Percentiles rank a stretch among this genome's conserved stretches.
Evolutionary conservation across 2,113 vertebrate genomes (phyloP).

Genomic region (Catagonus wagneri): DNA sequence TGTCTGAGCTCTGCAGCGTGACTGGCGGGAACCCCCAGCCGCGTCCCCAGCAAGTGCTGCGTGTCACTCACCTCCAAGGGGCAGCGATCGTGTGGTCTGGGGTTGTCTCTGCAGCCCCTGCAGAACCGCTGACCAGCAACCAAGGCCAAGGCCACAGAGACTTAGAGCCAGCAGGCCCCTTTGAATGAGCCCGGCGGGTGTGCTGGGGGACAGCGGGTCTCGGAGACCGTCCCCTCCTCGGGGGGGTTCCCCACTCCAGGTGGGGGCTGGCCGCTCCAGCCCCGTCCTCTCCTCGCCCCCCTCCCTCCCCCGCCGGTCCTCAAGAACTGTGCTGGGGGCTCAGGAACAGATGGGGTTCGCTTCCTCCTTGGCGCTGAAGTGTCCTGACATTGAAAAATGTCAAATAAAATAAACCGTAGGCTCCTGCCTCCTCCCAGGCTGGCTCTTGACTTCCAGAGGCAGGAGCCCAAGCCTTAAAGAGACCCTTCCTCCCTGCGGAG

Average conservation of each 20-base stretch:
- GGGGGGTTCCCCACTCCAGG: neutral
- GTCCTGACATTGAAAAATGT: conserved; percentile 77
- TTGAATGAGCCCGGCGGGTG: neutral
- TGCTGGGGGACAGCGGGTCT: neutral
- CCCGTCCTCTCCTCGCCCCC: neutral
- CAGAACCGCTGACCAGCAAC: neutral
- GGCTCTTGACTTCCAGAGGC: conserved; percentile 17
- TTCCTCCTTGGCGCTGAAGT: conserved; percentile 80
- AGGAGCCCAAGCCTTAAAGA: conserved; percentile 52
- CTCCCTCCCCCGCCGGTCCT: conserved; percentile 40
- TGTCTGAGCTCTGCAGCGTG: neutral
- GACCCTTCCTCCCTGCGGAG: neutral
- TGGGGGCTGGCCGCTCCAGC: neutral
- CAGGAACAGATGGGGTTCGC: conserved; percentile 75
- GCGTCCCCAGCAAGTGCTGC: no score
- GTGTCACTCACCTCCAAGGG: neutral
- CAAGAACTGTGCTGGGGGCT: conserved; percentile 65
- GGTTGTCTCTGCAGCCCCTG: neutral
- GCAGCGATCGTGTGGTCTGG: rapidly evolving
- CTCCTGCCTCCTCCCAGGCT: neutral
- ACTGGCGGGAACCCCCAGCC: neutral
- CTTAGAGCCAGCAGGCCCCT: neutral
- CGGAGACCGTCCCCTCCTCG: neutral
- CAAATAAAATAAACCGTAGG: conserved; percentile 76
- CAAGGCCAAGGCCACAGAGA: neutral